A percentile compares a stretch with the other conserved stretches of the same genome.
These are phyloP conservation scores for Orthosia cruda DNA, from an alignment of 2,888 invertebrate species.

Conservation along the genomic window DNA sequence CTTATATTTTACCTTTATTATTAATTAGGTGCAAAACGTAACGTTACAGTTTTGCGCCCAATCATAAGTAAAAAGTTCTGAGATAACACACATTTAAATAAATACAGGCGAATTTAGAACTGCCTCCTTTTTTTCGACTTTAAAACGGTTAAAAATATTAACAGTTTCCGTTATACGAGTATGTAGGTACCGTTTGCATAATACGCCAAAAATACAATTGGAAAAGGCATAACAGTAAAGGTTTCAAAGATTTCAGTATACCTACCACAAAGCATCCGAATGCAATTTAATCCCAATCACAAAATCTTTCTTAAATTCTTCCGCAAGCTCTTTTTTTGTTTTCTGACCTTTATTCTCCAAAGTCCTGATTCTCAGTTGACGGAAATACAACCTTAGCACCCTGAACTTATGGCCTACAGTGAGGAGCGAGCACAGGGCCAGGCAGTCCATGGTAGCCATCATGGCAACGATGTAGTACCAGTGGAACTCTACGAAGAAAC, in stretches of 20 bases:
- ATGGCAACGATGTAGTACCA: conserved; percentile 79
- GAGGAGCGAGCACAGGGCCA: conserved; percentile 75
- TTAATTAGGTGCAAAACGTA: too few species aligned
- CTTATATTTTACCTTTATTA: too few species aligned
- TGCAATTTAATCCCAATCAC: conserved; percentile 79
- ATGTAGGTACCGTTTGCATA: too few species aligned
- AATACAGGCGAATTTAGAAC: too few species aligned
- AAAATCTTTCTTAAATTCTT: conserved; percentile 75
- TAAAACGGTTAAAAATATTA: too few species aligned
- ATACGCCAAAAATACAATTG: too few species aligned
- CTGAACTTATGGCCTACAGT: conserved; percentile 78
- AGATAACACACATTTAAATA: too few species aligned
- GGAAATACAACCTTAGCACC: conserved; percentile 75
- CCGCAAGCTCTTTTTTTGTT: conserved; percentile 53
- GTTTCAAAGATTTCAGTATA: conserved; percentile 8
- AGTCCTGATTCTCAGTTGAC: conserved; percentile 67
- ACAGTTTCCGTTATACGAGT: too few species aligned
- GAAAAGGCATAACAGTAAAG: too few species aligned
- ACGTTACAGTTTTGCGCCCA: too few species aligned
- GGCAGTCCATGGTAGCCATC: conserved; percentile 76
- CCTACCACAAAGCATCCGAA: conserved; percentile 80
- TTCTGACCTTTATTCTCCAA: conserved; percentile 59
- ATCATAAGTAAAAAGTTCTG: too few species aligned
- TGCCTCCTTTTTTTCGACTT: too few species aligned
- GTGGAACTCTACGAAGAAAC: conserved; percentile 76